A percentile compares a stretch with the other conserved stretches of the same genome.
Evolutionary conservation across 2,113 vertebrate species (phyloP).

Genomic region (Dipodomys spectabilis): DNA sequence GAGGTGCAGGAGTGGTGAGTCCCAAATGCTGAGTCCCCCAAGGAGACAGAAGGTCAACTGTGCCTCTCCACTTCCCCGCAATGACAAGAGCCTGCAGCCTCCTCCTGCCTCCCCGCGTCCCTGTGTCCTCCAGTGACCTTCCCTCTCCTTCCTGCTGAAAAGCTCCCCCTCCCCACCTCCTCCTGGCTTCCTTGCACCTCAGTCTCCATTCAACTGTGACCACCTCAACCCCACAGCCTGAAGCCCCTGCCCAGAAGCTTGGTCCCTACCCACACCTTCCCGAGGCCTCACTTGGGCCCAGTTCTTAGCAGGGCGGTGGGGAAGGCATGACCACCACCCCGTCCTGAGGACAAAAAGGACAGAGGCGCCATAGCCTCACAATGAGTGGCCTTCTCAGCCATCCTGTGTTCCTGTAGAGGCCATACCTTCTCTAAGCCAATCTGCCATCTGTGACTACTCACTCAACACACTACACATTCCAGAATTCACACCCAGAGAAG

Average conservation of each 20-base stretch:
- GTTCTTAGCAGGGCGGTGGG: neutral
- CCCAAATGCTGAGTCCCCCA: neutral
- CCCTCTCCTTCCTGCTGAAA: neutral
- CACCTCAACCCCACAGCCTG: neutral
- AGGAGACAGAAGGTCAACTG: neutral
- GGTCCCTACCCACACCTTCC: neutral
- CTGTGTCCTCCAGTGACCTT: no score
- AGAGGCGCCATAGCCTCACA: neutral
- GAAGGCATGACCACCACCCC: no score
- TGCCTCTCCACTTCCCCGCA: no score
- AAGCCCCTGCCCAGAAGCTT: neutral
- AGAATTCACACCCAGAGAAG: neutral
- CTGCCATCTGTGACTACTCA: neutral
- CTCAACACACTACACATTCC: neutral
- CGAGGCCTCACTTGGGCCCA: neutral
- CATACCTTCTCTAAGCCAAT: conserved; percentile 24
- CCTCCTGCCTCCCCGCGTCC: no score
- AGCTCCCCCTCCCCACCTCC: neutral
- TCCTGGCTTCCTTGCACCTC: neutral
- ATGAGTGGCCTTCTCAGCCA: neutral
- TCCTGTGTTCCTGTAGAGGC: neutral
- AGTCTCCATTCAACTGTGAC: neutral
- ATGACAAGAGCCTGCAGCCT: neutral
- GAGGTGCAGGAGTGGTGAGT: neutral
- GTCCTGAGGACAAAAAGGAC: neutral